Percentiles rank a stretch among this genome's conserved stretches.
Conservation (phyloP, 2,888 invertebrate genomes). For the Octodonta nipae region DNA sequence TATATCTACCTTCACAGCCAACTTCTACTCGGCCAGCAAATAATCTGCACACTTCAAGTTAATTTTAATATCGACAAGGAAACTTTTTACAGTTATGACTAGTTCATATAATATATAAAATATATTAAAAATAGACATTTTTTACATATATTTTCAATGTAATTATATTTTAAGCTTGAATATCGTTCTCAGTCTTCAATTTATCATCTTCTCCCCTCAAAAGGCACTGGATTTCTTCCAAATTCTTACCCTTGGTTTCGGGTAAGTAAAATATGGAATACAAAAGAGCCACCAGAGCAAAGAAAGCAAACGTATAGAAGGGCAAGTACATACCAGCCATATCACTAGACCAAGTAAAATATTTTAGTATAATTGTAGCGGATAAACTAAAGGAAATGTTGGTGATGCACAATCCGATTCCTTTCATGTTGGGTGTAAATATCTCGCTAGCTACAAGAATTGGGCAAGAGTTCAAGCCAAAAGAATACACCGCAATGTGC, state of each 20-base stretch:
- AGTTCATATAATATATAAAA: too few species aligned
- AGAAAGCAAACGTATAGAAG: conserved; percentile 51
- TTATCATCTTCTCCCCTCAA: too few species aligned
- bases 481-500: conserved; percentile 38
- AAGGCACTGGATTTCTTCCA: conserved; percentile 39
- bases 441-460: conserved; percentile 59
- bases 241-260: conserved; percentile 49
- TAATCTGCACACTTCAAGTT: too few species aligned
- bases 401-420: conserved; percentile 35
- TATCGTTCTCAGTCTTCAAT: too few species aligned
- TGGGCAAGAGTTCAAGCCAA: conserved; percentile 59
- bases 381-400: conserved; percentile 7
- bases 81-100: too few species aligned
- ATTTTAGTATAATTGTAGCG: conserved; percentile 4
- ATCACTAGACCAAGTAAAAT: conserved; percentile 7
- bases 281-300: conserved; percentile 44
- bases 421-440: conserved; percentile 49
- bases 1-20: too few species aligned
- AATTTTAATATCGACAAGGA: too few species aligned
- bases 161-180: too few species aligned
- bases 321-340: conserved; percentile 46
- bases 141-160: too few species aligned
- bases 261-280: conserved; percentile 56
- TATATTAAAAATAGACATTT: too few species aligned
- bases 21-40: too few species aligned